Evolutionary conservation across 2,797 vertebrate species (phyloP).

Genomic region (Presbytis comata): DNA sequence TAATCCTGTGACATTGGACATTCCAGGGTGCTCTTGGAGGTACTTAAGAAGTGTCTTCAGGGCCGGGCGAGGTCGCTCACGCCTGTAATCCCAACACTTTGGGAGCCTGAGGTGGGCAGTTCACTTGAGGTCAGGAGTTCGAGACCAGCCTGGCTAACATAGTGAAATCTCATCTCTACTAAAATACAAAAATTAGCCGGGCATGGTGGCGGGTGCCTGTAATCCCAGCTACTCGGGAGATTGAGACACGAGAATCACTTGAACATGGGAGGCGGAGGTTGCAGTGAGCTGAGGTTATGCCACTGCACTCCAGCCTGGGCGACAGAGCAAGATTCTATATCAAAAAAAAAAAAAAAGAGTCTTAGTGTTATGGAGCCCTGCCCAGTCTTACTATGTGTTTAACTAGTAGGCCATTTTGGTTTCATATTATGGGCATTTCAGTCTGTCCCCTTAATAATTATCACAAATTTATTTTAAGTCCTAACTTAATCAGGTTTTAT

Average conservation of each 20-base stretch:
- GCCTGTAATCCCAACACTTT: neutral
- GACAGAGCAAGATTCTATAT: too few species aligned
- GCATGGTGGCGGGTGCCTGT: too few species aligned
- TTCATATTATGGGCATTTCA: neutral
- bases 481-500: neutral
- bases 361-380: too few species aligned
- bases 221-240: too few species aligned
- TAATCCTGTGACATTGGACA: neutral
- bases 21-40: neutral
- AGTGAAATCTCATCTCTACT: too few species aligned
- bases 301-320: too few species aligned
- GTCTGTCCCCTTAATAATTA: neutral
- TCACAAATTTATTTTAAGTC: neutral
- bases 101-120: neutral
- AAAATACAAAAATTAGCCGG: too few species aligned
- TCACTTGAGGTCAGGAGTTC: neutral
- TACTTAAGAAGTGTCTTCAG: neutral
- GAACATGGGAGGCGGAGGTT: too few species aligned
- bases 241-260: too few species aligned
- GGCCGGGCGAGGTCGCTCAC: neutral
- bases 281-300: too few species aligned
- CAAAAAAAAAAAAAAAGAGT: too few species aligned
- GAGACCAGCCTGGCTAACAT: neutral
- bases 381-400: neutral
- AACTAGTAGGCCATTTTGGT: neutral